These are phyloP conservation scores for Sorex araneus DNA, from an alignment of 2,113 vertebrate species.

Conservation along the genomic window DNA sequence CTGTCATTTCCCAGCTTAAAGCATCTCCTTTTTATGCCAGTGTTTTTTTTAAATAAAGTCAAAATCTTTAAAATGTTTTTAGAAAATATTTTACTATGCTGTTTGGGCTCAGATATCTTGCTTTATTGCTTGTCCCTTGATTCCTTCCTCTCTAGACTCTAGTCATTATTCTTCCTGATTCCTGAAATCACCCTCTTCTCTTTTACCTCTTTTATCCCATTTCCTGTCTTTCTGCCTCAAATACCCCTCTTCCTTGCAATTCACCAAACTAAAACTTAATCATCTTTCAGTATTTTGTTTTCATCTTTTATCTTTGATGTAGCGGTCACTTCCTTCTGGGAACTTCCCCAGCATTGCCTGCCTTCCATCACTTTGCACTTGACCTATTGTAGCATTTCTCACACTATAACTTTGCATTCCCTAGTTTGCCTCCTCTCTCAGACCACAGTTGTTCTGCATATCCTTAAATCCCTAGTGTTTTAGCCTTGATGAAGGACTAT, in stretches of 20 bases:
- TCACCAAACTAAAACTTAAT: neutral
- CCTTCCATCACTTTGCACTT: neutral
- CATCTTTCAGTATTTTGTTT: neutral
- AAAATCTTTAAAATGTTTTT: neutral
- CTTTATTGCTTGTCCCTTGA: neutral
- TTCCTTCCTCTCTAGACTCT: neutral
- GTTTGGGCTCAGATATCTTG: neutral
- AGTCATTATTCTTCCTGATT: neutral
- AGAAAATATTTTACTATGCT: neutral
- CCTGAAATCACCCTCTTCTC: neutral
- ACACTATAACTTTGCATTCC: neutral
- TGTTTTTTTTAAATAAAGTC: neutral
- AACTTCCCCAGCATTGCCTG: neutral
- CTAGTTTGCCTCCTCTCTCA: neutral
- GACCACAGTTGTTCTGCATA: neutral
- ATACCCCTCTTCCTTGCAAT: neutral
- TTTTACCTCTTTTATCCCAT: neutral
- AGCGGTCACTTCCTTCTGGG: slow-evolving; percentile 21
- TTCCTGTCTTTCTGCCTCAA: neutral
- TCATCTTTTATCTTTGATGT: neutral
- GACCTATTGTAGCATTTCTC: no score
- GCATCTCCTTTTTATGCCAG: neutral
- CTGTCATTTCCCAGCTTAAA: neutral
- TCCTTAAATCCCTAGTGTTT: neutral
- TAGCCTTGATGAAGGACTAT: no score